phyloP scores from a whole-genome alignment of 2,888 invertebrate genomes.

The Drosophila koepferae region DNA sequence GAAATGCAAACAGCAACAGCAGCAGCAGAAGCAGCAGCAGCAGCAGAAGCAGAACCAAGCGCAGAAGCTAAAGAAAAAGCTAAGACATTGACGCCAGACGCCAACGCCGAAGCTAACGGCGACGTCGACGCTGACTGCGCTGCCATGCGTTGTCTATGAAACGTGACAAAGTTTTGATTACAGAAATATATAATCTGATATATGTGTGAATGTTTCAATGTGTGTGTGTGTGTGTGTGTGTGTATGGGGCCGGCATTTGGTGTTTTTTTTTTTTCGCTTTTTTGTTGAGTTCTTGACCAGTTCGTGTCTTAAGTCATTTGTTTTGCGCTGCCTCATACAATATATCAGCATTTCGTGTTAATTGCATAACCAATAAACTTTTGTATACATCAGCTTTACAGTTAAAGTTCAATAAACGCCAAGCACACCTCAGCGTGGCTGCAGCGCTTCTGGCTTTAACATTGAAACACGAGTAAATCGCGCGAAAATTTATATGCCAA shows the following conservation, averaged over 20 bases:
- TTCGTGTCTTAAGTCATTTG: conserved; percentile 78
- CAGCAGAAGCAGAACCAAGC: conserved; percentile 37
- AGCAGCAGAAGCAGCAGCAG: conserved; percentile 27
- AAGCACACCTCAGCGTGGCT: conserved; percentile 28
- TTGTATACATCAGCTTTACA: conserved; percentile 44
- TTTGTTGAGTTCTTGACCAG: conserved; percentile 48
- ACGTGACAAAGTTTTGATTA: conserved; percentile 72
- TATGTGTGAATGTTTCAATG: conserved; percentile 6
- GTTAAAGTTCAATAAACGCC: conserved; percentile 76
- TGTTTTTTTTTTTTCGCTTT: conserved; percentile 22
- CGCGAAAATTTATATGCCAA: conserved; percentile 50
- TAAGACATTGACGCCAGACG: conserved; percentile 17
- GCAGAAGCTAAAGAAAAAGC: conserved; percentile 49
- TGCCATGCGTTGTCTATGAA: conserved; percentile 54
- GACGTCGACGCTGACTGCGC: conserved; percentile 35
- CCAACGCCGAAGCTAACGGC: neutral
- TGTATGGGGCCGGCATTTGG: conserved; percentile 43
- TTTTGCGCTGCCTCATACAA: conserved; percentile 37
- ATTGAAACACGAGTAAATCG: conserved; percentile 61
- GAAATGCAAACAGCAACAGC: conserved; percentile 72
- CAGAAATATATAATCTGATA: conserved; percentile 33
- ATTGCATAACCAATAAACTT: conserved; percentile 74
- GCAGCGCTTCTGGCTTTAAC: conserved; percentile 42
- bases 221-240: conserved; percentile 20
- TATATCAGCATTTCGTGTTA: conserved; percentile 64